phyloP scores from a whole-genome alignment of 2,113 vertebrate genomes.

The Sceloporus tristichus region DNA sequence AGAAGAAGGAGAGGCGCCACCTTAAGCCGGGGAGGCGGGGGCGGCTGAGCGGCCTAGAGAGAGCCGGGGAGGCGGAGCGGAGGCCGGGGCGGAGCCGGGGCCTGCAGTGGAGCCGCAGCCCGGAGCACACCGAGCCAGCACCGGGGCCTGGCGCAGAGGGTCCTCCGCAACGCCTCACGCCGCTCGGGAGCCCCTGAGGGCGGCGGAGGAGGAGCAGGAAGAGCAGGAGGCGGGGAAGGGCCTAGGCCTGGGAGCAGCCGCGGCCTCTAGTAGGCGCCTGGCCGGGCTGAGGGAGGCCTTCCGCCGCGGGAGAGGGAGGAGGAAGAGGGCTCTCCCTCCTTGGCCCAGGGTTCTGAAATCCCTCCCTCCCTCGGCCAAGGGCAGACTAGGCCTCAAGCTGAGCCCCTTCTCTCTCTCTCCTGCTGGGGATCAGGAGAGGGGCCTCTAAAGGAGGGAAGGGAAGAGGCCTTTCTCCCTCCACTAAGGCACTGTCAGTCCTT shows the following conservation, averaged over 20 bases:
- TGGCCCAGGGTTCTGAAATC: background rate
- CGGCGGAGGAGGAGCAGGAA: too few species aligned
- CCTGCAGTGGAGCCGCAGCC: conserved; percentile 79
- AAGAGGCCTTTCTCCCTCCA: background rate
- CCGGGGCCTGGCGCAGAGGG: conserved; percentile 47
- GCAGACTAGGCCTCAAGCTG: background rate
- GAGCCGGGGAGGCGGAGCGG: conserved; percentile 72
- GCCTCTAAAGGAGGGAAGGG: too few species aligned
- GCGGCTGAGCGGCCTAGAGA: conserved; percentile 59
- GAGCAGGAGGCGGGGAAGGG: too few species aligned
- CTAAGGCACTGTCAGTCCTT: background rate
- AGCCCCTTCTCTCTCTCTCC: too few species aligned
- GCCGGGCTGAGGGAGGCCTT: conserved; percentile 42
- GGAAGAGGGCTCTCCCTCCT: background rate
- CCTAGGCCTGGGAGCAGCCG: conserved; percentile 48
- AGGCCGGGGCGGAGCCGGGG: conserved; percentile 79
- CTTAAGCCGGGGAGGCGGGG: conserved; percentile 76
- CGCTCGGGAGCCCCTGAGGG: conserved; percentile 19
- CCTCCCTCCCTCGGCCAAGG: background rate
- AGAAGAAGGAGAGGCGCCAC: conserved; percentile 46
- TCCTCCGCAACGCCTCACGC: background rate
- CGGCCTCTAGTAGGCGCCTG: conserved; percentile 43
- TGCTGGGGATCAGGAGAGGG: background rate
- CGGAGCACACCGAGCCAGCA: conserved; percentile 59
- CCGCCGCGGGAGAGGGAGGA: background rate